Evolutionary conservation across 2,888 invertebrate species (phyloP).

Genomic region (Doris montereyensis): DNA sequence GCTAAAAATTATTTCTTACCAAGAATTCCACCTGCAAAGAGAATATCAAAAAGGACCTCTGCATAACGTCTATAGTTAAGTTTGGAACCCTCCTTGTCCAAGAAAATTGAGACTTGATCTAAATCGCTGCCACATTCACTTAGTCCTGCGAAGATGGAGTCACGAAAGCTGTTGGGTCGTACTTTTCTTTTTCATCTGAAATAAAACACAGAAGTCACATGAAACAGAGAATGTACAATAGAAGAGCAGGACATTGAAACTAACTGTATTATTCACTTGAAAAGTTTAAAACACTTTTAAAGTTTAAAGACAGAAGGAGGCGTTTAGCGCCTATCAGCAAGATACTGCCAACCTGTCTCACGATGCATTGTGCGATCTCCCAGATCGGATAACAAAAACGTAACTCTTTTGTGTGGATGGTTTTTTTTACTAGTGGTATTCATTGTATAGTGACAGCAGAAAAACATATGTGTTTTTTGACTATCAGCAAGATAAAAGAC

Average conservation of each 20-base stretch:
- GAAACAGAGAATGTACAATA: background rate
- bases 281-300: no score
- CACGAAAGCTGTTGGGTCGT: slow-evolving; percentile 99
- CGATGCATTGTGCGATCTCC: no score
- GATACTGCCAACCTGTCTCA: no score
- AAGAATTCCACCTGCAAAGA: slow-evolving; percentile 96
- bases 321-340: no score
- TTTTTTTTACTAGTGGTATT: no score
- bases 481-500: no score
- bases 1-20: slow-evolving; percentile 78
- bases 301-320: no score
- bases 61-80: slow-evolving; percentile 98
- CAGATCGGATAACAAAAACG: no score
- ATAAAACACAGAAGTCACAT: slow-evolving; percentile 1
- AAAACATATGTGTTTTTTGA: no score
- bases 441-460: no score
- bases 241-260: background rate
- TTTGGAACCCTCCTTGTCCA: slow-evolving; percentile 95
- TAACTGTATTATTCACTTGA: no score
- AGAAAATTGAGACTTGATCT: slow-evolving; percentile 93
- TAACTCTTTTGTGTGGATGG: no score
- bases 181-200: slow-evolving; percentile 99
- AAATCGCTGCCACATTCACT: slow-evolving; percentile 95
- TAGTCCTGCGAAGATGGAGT: slow-evolving; percentile 94
- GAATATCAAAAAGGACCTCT: slow-evolving; percentile 96